These are phyloP conservation scores for Chrosomus eos DNA, from an alignment of 2,797 vertebrate species.

Conservation along the genomic window DNA sequence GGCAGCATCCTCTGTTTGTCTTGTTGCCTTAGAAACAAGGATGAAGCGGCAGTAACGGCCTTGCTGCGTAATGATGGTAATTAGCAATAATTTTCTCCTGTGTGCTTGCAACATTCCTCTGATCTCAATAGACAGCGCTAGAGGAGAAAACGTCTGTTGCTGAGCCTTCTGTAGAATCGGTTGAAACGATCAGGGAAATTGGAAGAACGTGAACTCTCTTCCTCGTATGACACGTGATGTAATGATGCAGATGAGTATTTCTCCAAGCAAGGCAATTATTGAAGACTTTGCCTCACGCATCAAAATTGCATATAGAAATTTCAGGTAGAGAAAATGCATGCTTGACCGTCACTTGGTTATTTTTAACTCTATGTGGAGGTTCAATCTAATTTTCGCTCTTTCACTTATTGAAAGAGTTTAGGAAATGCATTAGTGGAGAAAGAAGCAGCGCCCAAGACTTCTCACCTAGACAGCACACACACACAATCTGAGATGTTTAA, in stretches of 20 bases:
- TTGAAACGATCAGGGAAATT: conserved; percentile 1
- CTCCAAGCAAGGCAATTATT: not conserved
- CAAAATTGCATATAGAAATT: not conserved
- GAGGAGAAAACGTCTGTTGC: conserved; percentile 38
- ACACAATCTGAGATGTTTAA: conserved; percentile 17
- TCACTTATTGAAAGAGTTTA: conserved; percentile 22
- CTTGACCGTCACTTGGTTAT: conserved; percentile 26
- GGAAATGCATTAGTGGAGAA: conserved; percentile 34
- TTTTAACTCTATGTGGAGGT: conserved; percentile 34
- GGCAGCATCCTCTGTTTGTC: conserved; percentile 18
- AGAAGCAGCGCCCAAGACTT: conserved; percentile 9
- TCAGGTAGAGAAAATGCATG: conserved; percentile 20
- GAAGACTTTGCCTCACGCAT: not conserved
- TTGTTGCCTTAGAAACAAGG: conserved; percentile 37
- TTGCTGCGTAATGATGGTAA: conserved; percentile 46
- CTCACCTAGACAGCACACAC: conserved; percentile 36
- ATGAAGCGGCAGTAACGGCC: not conserved
- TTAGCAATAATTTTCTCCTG: conserved; percentile 41
- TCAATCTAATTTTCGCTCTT: conserved; percentile 34
- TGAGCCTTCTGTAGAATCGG: conserved; percentile 14
- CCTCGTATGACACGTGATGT: not conserved
- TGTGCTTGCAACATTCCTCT: conserved; percentile 38
- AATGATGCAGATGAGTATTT: conserved; percentile 1
- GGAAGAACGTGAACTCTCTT: conserved; percentile 18
- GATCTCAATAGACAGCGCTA: conserved; percentile 36